Evolutionary conservation across 2,113 vertebrate genomes (phyloP), one percentile per base, ranked within the genome.

Genomic region (Trematocara variabile): DNA sequence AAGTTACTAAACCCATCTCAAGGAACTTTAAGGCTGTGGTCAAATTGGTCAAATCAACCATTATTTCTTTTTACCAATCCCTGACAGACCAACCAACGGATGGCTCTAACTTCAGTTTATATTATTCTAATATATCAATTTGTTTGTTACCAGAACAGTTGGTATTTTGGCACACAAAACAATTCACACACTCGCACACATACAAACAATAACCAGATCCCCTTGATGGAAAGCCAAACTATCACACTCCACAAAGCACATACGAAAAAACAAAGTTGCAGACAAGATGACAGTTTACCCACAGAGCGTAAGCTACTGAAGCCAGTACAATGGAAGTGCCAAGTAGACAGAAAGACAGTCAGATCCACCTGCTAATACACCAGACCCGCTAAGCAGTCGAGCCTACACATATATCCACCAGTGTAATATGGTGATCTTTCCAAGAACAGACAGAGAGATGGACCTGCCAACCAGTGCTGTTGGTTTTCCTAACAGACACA

Each of bases 301-400:
- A 60, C 60, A 80, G 85, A 85, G 84, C 80, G 79, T 82, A 63
- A 68, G 68, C 79, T 80, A 79, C 41, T 58, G 91, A 82, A 80
- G 84, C 81, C 79, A 80, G 70, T 41, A 41, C 34, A 65, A 77
- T 48, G 52, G 60, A 87, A 46, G 75, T 86, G 89, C 92, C 91
- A 92, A 92, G 65, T 77, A 90, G 88, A 88, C 83, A 91, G 88
- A 90, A 81, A 90, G 81, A 91, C 81, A 83, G 86, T 81, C 88
- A 92, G 75, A 87, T 88, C 85, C 89, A 92, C 92, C 93, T 94
- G 92, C 83, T 92, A 90, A 54, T 91, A 70, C 86, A 86, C 82
- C 73, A 54, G 33, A 83, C 20, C 84, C 85, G 90, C 89, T 85
- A 88, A 93, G 73, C 87, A 87, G 80, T 93, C 60, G 54, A 84